Base-by-base conservation (phyloP, 2,113 vertebrate species). In the Peromyscus polionotus region DNA sequence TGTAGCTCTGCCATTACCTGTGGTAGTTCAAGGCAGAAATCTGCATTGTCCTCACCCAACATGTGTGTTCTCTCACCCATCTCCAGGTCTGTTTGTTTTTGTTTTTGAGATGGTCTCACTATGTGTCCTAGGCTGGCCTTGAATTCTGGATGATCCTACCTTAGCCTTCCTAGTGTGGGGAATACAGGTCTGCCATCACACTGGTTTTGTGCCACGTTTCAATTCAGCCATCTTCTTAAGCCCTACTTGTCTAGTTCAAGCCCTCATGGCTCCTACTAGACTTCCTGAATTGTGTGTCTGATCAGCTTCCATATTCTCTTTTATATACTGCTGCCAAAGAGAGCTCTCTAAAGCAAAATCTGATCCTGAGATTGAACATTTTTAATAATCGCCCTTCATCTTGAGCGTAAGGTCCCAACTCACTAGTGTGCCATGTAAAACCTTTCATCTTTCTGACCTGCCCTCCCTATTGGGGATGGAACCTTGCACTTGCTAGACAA, bases 201-300 rank as follows among this genome's bases (percentile, higher is more conserved):
- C 31, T 68, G 33, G 33, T 9, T 26, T 93, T 48, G 70, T 31
- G 28, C 67, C 80, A 73, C 4, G 51, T 87, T 65, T 73, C 36
- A 88, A 39, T 26, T 61, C 3, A 48, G 57, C n/a, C 80, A 54
- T 39, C 31, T 17, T 81, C 67, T 81, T 59, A n/a, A 26, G 45
- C 61, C 48, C 77, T 61, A 72, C 42, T 90, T 83, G 16, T 48
- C n/a, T 95, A 12, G 11, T 91, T 93, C 45, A 83, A 10, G 67
- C 57, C 45, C 36, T 54, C 24, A 10, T 73, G 39, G 31, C 79
- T 90, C 81, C 95, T 93, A 51, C n/a, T 85, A 65, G 45, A 73
- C 70, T 48, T 94, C 73, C 48, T 63, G 26, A 85, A 42, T 45
- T 95, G 88, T 16, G 70, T 91, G 79, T 96, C 70, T 77, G 22